phyloP scores from a whole-genome alignment of 2,797 vertebrate genomes.

The Hafferia zeledoni region DNA sequence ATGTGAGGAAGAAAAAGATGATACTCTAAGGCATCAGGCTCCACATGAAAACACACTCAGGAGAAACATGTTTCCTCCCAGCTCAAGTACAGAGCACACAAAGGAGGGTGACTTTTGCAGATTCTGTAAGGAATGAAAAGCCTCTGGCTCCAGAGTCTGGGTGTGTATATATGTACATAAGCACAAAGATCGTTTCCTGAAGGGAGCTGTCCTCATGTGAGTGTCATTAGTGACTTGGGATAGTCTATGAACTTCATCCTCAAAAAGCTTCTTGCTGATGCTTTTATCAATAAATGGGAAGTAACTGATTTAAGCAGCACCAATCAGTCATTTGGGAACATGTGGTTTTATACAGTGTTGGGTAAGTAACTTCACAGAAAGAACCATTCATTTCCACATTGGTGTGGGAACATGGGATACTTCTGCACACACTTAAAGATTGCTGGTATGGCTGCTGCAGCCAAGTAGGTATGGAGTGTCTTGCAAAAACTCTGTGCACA shows the following conservation, averaged over 20 bases:
- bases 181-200: not conserved
- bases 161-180: not conserved
- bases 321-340: not conserved
- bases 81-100: not conserved
- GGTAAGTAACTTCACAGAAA: not conserved
- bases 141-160: not conserved
- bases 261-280: not conserved
- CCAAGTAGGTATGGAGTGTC: not conserved
- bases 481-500: not conserved
- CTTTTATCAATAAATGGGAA: not conserved
- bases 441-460: not conserved
- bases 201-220: not conserved
- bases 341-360: not conserved
- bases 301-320: not conserved
- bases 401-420: not conserved
- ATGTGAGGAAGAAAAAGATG: not conserved
- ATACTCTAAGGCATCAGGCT: not conserved
- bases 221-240: not conserved
- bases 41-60: not conserved
- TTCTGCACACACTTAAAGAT: not conserved
- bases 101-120: not conserved
- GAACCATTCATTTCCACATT: not conserved
- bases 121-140: not conserved
- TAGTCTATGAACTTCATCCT: not conserved
- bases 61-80: not conserved